A percentile compares a stretch with the other conserved stretches of the same genome.
Evolutionary conservation across 2,797 vertebrate species (phyloP).

Genomic region (Graptemys geographica): DNA sequence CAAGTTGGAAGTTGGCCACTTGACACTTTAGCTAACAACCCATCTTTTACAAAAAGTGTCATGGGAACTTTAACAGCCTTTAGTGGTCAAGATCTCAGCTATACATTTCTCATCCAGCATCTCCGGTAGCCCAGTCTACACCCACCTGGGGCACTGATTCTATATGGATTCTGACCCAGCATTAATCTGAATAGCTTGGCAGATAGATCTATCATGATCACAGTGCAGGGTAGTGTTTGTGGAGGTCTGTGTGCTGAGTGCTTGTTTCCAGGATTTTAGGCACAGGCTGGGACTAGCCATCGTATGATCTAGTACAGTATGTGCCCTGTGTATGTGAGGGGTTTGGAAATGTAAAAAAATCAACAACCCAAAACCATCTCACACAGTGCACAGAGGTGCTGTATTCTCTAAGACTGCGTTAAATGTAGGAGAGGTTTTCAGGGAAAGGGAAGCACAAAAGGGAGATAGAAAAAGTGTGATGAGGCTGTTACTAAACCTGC

Average conservation of each 20-base stretch:
- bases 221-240: accelerated
- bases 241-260: accelerated
- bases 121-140: neutral
- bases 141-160: accelerated
- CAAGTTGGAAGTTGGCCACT: slow-evolving; percentile 31
- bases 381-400: accelerated
- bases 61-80: neutral
- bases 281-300: neutral
- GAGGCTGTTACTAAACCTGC: accelerated
- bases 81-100: neutral
- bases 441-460: neutral
- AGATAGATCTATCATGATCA: neutral
- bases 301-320: too few species aligned
- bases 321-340: neutral
- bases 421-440: neutral
- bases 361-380: accelerated
- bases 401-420: accelerated
- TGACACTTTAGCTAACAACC: neutral
- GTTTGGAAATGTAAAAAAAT: neutral
- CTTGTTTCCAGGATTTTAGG: neutral
- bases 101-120: neutral
- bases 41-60: neutral
- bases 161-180: neutral
- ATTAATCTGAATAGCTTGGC: accelerated
- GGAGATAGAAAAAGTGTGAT: neutral